phyloP scores from a whole-genome alignment of 2,797 vertebrate genomes.

The Amniataba percoides region DNA sequence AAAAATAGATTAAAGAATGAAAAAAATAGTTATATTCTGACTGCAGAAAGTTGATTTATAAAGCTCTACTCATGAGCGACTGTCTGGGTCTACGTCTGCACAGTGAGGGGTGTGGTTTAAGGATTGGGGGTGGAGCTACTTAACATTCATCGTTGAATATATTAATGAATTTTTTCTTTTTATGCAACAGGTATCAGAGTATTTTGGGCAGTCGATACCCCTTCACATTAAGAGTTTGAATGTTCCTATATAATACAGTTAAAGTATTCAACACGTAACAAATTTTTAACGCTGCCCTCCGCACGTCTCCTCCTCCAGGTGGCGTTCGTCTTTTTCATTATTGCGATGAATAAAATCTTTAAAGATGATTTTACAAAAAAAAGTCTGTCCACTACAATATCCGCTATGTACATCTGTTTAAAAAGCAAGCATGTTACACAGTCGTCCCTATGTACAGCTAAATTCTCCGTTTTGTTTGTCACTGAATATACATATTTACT shows the following conservation, averaged over 20 bases:
- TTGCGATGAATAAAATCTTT: slow-evolving; percentile 96
- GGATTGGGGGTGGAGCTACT: slow-evolving; percentile 82
- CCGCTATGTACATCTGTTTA: slow-evolving; percentile 93
- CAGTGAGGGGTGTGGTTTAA: slow-evolving; percentile 88
- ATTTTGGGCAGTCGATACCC: slow-evolving; percentile 81
- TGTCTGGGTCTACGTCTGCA: slow-evolving; percentile 83
- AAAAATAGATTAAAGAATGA: slow-evolving; percentile 79
- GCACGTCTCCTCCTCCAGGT: slow-evolving; percentile 80
- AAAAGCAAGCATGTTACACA: slow-evolving; percentile 98
- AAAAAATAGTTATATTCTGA: slow-evolving; percentile 73
- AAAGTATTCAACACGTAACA: slow-evolving; percentile 81
- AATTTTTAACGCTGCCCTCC: slow-evolving; percentile 54
- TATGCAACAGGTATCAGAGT: slow-evolving; percentile 71
- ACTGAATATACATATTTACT: slow-evolving; percentile 97
- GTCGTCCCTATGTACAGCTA: slow-evolving; percentile 92
- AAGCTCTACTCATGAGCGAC: slow-evolving; percentile 73
- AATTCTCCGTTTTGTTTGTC: slow-evolving; percentile 87
- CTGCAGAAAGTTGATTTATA: slow-evolving; percentile 60
- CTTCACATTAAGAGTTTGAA: slow-evolving; percentile 84
- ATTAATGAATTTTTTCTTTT: slow-evolving; percentile 55
- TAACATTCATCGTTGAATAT: slow-evolving; percentile 80
- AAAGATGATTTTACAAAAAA: slow-evolving; percentile 93
- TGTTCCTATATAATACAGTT: slow-evolving; percentile 69
- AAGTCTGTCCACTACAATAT: slow-evolving; percentile 92
- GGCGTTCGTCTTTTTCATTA: slow-evolving; percentile 92